Evolutionary conservation across 1,140 invertebrate genomes (phyloP).

Genomic region (Lithobius niger): DNA sequence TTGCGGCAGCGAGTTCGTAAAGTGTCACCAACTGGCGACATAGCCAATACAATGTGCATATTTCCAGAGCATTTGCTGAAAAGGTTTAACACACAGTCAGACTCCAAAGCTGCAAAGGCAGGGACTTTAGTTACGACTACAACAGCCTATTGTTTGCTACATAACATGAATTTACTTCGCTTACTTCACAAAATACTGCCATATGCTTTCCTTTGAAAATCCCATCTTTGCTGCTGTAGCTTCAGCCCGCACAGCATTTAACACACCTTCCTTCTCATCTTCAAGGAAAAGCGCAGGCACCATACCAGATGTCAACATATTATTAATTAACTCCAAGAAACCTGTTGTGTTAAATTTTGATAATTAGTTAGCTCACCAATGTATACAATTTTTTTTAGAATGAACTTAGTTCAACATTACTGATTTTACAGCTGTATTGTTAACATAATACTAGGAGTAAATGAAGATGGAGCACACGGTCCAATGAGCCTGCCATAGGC

Average conservation of each 20-base stretch:
- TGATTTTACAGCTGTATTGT: too few relatives aligned
- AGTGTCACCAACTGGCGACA: constrained; percentile 36
- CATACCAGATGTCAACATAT: constrained; percentile 72
- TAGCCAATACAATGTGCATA: constrained; percentile 35
- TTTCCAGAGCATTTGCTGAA: constrained; percentile 44
- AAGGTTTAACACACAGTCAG: constrained; percentile 14
- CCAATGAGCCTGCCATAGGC: too few relatives aligned
- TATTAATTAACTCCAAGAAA: constrained; percentile 79
- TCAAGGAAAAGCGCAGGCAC: constrained; percentile 69
- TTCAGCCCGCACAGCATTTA: constrained; percentile 46
- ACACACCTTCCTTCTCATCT: constrained; percentile 69
- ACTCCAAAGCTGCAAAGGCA: too few relatives aligned
- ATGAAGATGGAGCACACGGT: too few relatives aligned
- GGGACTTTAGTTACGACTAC: too few relatives aligned
- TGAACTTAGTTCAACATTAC: too few relatives aligned
- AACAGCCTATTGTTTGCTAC: too few relatives aligned
- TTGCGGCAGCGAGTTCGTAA: constrained; percentile 34
- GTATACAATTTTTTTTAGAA: too few relatives aligned
- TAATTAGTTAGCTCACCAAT: too few relatives aligned
- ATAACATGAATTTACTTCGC: too few relatives aligned
- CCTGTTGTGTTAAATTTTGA: too few relatives aligned
- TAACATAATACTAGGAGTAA: too few relatives aligned
- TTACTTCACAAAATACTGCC: constrained; percentile 42
- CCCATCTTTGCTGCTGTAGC: constrained; percentile 52
- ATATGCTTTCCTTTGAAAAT: constrained; percentile 41